phyloP scores from a whole-genome alignment of 2,797 vertebrate species.

The Amblyopsis hoosieri region DNA sequence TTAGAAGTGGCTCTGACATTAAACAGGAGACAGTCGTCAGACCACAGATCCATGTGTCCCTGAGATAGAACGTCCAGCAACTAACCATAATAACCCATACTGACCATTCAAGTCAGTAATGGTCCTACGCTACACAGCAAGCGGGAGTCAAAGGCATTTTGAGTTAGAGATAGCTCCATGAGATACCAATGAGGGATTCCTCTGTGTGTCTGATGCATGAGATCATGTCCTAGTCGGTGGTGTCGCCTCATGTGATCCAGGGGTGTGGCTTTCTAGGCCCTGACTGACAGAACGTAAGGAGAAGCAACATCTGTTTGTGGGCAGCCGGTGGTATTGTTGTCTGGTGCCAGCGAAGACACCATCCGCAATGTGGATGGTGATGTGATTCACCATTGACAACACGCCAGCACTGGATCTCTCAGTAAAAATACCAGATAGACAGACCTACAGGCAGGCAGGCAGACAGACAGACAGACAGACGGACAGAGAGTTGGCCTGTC shows the following conservation, averaged over 20 bases:
- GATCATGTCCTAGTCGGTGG: constrained; percentile 43
- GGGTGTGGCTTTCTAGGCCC: constrained; percentile 33
- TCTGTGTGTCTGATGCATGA: constrained; percentile 44
- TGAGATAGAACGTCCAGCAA: constrained; percentile 39
- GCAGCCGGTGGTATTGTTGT: constrained; percentile 31
- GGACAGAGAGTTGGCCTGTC: constrained; percentile 8
- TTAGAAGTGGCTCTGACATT: constrained; percentile 75
- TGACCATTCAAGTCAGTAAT: no score
- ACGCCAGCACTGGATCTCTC: constrained; percentile 44
- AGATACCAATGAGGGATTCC: constrained; percentile 19
- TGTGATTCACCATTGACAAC: constrained; percentile 24
- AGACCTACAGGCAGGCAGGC: constrained; percentile 39
- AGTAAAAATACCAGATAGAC: constrained; percentile 50
- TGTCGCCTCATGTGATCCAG: constrained; percentile 60
- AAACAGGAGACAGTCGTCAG: constrained; percentile 69
- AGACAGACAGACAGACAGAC: constrained; percentile 29
- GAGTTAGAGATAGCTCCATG: not conserved
- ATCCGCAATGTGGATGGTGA: constrained; percentile 3
- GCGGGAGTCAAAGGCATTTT: not conserved
- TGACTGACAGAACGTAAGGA: constrained; percentile 38
- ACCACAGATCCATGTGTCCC: constrained; percentile 54
- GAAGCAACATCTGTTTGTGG: constrained; percentile 63
- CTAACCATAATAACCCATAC: no score
- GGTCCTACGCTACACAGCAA: constrained; percentile 26
- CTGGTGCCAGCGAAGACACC: constrained; percentile 49